phyloP scores from a whole-genome alignment of 2,888 invertebrate species.

The Perithous albicinctus region DNA sequence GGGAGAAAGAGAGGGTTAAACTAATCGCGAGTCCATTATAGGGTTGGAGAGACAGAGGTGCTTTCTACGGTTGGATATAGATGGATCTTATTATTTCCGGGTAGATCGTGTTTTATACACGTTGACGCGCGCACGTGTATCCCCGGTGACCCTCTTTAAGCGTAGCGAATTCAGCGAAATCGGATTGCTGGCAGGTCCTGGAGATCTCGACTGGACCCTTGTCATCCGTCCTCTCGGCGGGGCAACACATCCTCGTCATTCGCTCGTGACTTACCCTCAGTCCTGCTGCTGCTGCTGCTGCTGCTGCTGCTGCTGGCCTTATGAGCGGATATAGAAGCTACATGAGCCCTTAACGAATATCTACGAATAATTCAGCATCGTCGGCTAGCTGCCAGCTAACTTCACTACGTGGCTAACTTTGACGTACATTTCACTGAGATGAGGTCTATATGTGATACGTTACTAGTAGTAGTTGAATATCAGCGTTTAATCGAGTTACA shows the following conservation, averaged over 20 bases:
- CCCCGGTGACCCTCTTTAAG: conserved; percentile 32
- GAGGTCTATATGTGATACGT: background rate
- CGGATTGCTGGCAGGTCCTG: conserved; percentile 21
- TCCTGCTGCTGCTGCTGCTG: conserved; percentile 28
- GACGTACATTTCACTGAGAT: background rate
- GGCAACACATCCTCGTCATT: conserved; percentile 32
- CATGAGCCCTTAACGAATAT: conserved; percentile 55
- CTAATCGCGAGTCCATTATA: conserved; percentile 54
- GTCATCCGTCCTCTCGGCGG: conserved; percentile 29
- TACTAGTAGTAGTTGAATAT: background rate
- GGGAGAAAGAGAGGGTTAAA: conserved; percentile 22
- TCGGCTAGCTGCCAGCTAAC: conserved; percentile 35
- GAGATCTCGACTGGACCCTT: conserved; percentile 34
- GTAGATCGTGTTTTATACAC: conserved; percentile 33
- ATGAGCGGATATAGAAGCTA: background rate
- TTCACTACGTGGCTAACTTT: background rate
- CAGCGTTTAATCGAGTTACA: background rate
- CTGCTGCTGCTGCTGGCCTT: conserved; percentile 36
- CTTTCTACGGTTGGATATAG: background rate
- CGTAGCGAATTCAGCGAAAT: conserved; percentile 38
- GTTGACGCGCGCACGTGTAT: conserved; percentile 1
- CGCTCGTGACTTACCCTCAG: conserved; percentile 24
- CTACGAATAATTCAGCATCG: conserved; percentile 60
- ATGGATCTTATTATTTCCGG: conserved; percentile 53
- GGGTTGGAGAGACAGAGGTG: conserved; percentile 19